Evolutionary conservation across 2,113 vertebrate species (phyloP).

Genomic region (Tautogolabrus adspersus): DNA sequence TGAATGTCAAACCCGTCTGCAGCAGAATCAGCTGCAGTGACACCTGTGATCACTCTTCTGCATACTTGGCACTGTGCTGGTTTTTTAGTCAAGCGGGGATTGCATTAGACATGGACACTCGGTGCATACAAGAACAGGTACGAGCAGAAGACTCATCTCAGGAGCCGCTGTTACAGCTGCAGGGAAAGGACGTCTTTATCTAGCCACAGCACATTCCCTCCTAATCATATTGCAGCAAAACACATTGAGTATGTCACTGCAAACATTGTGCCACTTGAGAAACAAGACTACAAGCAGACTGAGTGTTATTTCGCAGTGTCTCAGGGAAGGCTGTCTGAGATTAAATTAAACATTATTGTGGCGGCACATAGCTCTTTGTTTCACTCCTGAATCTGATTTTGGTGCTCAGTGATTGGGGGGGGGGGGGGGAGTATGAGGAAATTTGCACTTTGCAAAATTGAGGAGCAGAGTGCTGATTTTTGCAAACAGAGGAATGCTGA

Average conservation of each 20-base stretch:
- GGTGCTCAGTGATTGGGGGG: conserved; percentile 24
- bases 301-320: conserved; percentile 37
- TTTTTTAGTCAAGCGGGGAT: conserved; percentile 58
- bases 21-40: conserved; percentile 43
- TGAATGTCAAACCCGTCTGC: conserved; percentile 47
- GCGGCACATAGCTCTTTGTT: conserved; percentile 51
- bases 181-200: conserved; percentile 64
- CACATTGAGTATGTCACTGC: conserved; percentile 46
- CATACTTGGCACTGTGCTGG: conserved; percentile 44
- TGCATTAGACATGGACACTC: conserved; percentile 61
- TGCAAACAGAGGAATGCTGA: conserved; percentile 13
- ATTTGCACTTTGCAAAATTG: conserved; percentile 57
- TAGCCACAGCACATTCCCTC: conserved; percentile 68
- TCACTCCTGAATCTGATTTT: conserved; percentile 40
- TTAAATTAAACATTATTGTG: conserved; percentile 57
- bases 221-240: conserved; percentile 66
- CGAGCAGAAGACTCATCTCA: conserved; percentile 48
- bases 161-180: conserved; percentile 37
- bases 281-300: conserved; percentile 38
- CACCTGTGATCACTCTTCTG: conserved; percentile 60
- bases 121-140: conserved; percentile 47
- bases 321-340: conserved; percentile 42
- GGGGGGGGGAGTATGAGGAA: conserved; percentile 36
- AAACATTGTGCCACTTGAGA: conserved; percentile 47
- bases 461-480: conserved; percentile 36